Conservation (phyloP, 2,888 invertebrate genomes). For the Cheilosia variabilis region DNA sequence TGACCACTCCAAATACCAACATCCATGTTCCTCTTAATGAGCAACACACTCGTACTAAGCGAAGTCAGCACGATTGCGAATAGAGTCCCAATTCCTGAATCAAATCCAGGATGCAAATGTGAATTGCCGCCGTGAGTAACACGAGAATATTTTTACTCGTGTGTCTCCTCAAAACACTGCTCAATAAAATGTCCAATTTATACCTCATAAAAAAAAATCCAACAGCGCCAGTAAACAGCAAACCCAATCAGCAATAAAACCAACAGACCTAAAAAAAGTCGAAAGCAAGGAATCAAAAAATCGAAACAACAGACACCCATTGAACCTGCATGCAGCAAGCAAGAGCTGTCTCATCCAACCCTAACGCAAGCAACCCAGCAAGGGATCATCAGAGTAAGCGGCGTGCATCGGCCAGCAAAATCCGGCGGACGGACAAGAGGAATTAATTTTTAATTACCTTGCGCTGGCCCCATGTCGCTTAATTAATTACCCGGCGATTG, state of each 20-base stretch:
- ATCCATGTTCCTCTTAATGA: constrained; percentile 59
- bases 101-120: constrained; percentile 28
- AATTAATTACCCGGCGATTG: constrained; percentile 73
- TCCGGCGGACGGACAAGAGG: constrained; percentile 60
- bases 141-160: constrained; percentile 59
- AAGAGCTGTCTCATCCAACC: constrained; percentile 5
- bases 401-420: constrained; percentile 16
- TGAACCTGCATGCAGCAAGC: constrained; percentile 17
- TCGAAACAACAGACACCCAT: constrained; percentile 56
- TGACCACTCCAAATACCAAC: constrained; percentile 21
- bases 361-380: constrained; percentile 17
- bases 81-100: constrained; percentile 10
- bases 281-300: constrained; percentile 29
- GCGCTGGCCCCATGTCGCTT: constrained; percentile 73
- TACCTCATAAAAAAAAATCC: constrained; percentile 62
- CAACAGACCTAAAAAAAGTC: neutral
- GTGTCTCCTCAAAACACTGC: constrained; percentile 58
- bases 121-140: constrained; percentile 16
- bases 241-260: constrained; percentile 67
- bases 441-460: constrained; percentile 75
- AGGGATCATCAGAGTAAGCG: constrained; percentile 20
- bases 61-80: constrained; percentile 34
- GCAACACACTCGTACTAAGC: constrained; percentile 56
- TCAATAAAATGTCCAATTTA: constrained; percentile 74
- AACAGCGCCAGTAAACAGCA: constrained; percentile 57